Evolutionary conservation across 2,888 invertebrate genomes (phyloP), one percentile per base, ranked within the genome.

Genomic region (Metacarcinus magister): DNA sequence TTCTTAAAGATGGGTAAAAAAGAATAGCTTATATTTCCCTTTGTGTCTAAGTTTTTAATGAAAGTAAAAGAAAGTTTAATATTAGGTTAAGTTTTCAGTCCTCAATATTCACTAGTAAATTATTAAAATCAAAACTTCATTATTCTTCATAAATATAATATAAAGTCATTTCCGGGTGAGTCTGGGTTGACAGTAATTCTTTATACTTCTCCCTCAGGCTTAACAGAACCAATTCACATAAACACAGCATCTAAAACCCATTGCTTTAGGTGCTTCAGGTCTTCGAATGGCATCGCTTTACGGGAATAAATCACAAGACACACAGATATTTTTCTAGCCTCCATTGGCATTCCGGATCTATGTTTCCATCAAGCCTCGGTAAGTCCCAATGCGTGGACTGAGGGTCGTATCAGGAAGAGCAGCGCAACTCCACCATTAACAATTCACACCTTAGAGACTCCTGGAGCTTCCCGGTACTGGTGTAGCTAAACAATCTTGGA

Each of bases 281-380:
- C n/a, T 2, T 28, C n/a, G 28, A 75, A 8, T 75, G 75, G 75
- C 75, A 8, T n/a, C 75, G 75, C 28, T 75, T 28, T 8, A 28
- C 75, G 23, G 87, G 39, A 87, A 39, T 32, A 87, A 87, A 39
- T 87, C 87, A 87, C 87, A 87, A 10, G 39, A 87, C 16, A 39
- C 39, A 39, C 39, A 16, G 87, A 39, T 87, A 87, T 87, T 87
- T 87, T 87, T 87, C 87, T 87, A 87, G 39, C 32, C n/a, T 39
- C 87, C 4, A 87, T 87, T 87, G 87, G 87, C 32, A 87, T 87
- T 87, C 87, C 39, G 39, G 39, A 10, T 87, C 87, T 87, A 39
- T 87, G 87, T 87, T 87, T 87, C 87, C 87, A 87, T 87, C 87
- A 87, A 39, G 87, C n/a, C 39, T 39, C 39, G 39, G 87, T 39